These are phyloP conservation scores for Agrotis segetum DNA, from an alignment of 2,888 invertebrate species.

Conservation along the genomic window DNA sequence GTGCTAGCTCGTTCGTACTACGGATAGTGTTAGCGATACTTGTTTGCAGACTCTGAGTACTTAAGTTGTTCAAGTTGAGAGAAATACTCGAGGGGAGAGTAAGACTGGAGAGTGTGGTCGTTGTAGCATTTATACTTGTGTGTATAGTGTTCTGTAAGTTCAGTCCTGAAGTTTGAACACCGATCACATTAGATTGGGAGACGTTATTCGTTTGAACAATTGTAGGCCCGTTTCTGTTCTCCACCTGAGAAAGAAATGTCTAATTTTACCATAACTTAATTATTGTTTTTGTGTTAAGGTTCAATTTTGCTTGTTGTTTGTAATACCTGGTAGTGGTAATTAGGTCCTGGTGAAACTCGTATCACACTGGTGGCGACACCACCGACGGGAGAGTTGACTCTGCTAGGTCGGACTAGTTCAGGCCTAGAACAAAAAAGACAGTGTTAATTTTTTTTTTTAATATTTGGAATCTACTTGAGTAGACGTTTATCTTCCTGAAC, in stretches of 20 bases:
- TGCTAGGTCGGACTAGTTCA: constrained; percentile 92
- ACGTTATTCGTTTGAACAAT: constrained; percentile 77
- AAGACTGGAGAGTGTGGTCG: constrained; percentile 76
- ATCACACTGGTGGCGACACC: constrained; percentile 95
- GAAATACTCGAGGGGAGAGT: constrained; percentile 81
- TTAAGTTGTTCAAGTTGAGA: constrained; percentile 78
- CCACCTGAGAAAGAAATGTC: constrained; percentile 75
- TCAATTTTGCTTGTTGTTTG: background rate
- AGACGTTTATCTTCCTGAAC: background rate
- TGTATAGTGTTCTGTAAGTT: constrained; percentile 75
- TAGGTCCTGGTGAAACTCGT: constrained; percentile 94
- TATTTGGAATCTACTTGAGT: background rate
- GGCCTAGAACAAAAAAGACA: constrained; percentile 87
- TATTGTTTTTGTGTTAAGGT: background rate
- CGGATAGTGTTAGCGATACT: constrained; percentile 80
- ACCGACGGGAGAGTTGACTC: constrained; percentile 87
- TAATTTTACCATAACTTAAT: constrained; percentile 32
- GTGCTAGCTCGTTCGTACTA: constrained; percentile 80
- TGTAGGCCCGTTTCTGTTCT: constrained; percentile 83
- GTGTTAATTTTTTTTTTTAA: background rate
- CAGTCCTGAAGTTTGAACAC: constrained; percentile 78
- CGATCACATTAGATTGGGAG: constrained; percentile 78
- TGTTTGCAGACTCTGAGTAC: constrained; percentile 71
- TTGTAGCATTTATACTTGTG: constrained; percentile 74
- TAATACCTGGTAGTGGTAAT: constrained; percentile 87